Evolutionary conservation across 1,140 invertebrate genomes (phyloP).

Genomic region (Caligus rogercresseyi): DNA sequence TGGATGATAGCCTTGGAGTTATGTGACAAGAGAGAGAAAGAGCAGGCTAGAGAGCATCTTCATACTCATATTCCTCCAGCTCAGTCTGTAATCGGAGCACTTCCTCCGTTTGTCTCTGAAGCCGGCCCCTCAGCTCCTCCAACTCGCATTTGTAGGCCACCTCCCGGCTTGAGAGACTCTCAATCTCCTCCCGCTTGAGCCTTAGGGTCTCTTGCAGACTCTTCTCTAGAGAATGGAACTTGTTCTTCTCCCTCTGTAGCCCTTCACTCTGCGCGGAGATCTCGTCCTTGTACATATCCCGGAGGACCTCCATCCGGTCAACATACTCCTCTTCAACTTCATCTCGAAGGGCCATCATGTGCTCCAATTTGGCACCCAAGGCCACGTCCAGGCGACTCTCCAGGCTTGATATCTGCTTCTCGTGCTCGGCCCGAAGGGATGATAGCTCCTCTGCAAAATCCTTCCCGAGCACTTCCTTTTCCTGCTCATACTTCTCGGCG

Average conservation of each 20-base stretch:
- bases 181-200: constrained; percentile 10
- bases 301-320: constrained; percentile 13
- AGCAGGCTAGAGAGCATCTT: constrained; percentile 10
- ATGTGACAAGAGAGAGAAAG: too few relatives aligned
- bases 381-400: constrained; percentile 13
- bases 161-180: background rate
- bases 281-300: constrained; percentile 16
- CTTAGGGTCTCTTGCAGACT: constrained; percentile 14
- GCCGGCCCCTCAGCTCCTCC: constrained; percentile 2
- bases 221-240: constrained; percentile 2
- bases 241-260: constrained; percentile 2
- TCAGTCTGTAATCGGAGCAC: constrained; percentile 8
- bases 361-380: constrained; percentile 16
- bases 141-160: constrained; percentile 3
- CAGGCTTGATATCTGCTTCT: constrained; percentile 8
- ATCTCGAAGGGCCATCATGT: constrained; percentile 17
- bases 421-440: constrained; percentile 14
- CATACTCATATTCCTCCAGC: constrained; percentile 18
- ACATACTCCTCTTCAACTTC: constrained; percentile 20
- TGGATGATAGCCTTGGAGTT: too few relatives aligned
- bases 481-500: constrained; percentile 7
- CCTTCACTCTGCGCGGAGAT: constrained; percentile 3
- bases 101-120: constrained; percentile 17
- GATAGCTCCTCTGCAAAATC: constrained; percentile 10
- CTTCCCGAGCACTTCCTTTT: constrained; percentile 8